Conservation (phyloP, 2,797 vertebrate species). For the Prionace glauca region DNA sequence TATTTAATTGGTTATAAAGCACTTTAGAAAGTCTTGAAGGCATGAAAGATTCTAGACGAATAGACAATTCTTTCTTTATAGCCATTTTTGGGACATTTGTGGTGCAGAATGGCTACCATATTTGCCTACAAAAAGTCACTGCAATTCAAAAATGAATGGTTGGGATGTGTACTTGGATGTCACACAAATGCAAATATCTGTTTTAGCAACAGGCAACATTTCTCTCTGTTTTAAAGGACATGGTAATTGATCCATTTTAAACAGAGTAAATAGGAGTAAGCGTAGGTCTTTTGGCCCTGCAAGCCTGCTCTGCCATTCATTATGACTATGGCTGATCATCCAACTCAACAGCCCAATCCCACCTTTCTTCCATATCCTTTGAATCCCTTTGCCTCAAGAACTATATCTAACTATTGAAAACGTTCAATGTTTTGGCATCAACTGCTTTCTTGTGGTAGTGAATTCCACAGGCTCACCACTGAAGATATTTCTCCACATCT, state of each 20-base stretch:
- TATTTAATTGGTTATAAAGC: background rate
- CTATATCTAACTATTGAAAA: no score
- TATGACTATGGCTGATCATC: no score
- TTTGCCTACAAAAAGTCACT: background rate
- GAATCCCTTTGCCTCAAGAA: no score
- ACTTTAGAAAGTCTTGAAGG: background rate
- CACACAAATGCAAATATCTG: background rate
- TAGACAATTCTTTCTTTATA: background rate
- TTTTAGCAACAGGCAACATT: background rate
- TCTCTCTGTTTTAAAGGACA: background rate
- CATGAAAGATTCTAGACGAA: background rate
- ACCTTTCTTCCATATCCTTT: no score
- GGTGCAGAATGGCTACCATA: background rate
- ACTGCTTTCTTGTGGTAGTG: no score
- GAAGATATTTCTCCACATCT: no score
- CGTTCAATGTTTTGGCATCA: no score
- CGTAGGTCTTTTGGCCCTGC: no score
- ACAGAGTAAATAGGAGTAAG: no score
- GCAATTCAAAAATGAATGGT: background rate
- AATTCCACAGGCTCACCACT: no score
- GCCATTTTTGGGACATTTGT: background rate
- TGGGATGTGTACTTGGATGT: background rate
- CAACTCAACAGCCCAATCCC: no score
- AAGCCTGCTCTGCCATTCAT: no score
- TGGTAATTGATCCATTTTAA: background rate